Evolutionary conservation across 2,888 invertebrate species (phyloP), one percentile per base, ranked within the genome.

Genomic region (Epirrhoe alternata): DNA sequence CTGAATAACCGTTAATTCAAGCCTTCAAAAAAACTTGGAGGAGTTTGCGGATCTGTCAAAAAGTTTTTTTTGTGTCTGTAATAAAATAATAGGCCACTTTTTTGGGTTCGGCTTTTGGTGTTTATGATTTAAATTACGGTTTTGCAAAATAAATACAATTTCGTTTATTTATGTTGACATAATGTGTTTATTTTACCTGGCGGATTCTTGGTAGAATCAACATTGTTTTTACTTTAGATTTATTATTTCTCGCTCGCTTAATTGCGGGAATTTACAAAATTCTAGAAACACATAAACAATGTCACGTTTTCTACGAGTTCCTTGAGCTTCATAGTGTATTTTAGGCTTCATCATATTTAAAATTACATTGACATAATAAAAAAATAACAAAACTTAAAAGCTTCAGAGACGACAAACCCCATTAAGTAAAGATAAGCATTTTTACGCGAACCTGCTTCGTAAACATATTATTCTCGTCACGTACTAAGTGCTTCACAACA

Each of bases 1-100:
- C 53, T 61, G 66, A 70, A 68, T 66, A 71, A 70, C 64, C 59
- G 38, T 42, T 64, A 69, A 62, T 66, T 65, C 38, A 56, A 53
- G 38, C 55, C n/a, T 47, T 45, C 30, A 10, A 52, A 53, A 64
- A 53, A 65, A 61, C 24, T 50, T 16, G n/a, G 33, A 3, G 56
- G 38, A 42, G 45, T 66, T 59, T 66, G 60, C 50, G 54, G 61
- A 71, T 63, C 65, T 65, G 67, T 65, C 62, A 60, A 61, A 62
- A 71, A 67, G 65, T 65, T 69, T 30, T 52, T 50, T 58, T 61
- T 50, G 52, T 51, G 52, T 35, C n/a, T 47, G 6, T 24, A 57
- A 52, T 52, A 24, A 54, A 64, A 58, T 54, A 50, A 62, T 54
- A 54, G 61, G 24, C 58, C 57, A 61, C 65, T 71, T 67, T 35